Percentiles rank a stretch among this genome's conserved stretches.
Conservation (phyloP, 2,888 invertebrate genomes). For the Perizoma affinitatum region DNA sequence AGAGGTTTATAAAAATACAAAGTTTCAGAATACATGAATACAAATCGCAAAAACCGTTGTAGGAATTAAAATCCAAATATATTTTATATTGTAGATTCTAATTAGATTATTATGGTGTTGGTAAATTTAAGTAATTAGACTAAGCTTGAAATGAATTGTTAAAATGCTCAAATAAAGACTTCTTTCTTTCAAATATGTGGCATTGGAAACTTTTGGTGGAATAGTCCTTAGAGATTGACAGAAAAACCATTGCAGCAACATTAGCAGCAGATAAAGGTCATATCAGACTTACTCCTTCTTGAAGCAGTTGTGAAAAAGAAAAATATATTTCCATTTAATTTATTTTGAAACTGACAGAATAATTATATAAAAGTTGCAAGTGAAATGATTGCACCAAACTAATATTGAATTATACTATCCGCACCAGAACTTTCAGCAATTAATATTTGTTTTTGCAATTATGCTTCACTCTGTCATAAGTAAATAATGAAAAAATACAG, state of each 20-base stretch:
- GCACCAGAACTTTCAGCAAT: constrained; percentile 62
- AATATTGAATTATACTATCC: constrained; percentile 56
- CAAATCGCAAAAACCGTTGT: too few species aligned
- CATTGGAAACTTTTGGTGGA: not conserved
- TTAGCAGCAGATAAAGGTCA: not conserved
- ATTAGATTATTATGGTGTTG: too few species aligned
- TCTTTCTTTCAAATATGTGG: too few species aligned
- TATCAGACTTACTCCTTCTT: too few species aligned
- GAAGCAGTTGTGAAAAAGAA: too few species aligned
- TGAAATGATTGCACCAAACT: constrained; percentile 38
- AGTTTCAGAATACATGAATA: constrained; percentile 1
- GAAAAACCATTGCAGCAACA: not conserved
- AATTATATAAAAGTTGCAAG: constrained; percentile 18
- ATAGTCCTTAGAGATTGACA: too few species aligned
- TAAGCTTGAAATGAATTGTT: too few species aligned
- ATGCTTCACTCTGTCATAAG: constrained; percentile 66
- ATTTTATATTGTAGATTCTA: too few species aligned
- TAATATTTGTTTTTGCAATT: constrained; percentile 69
- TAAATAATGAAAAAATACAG: constrained; percentile 71
- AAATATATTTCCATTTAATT: not conserved
- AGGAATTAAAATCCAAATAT: too few species aligned
- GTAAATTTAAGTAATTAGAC: too few species aligned
- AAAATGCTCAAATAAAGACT: too few species aligned
- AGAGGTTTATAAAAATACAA: not conserved
- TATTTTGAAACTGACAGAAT: constrained; percentile 1